Conservation (phyloP, 2,888 invertebrate genomes). For the Trachelus stipa region DNA sequence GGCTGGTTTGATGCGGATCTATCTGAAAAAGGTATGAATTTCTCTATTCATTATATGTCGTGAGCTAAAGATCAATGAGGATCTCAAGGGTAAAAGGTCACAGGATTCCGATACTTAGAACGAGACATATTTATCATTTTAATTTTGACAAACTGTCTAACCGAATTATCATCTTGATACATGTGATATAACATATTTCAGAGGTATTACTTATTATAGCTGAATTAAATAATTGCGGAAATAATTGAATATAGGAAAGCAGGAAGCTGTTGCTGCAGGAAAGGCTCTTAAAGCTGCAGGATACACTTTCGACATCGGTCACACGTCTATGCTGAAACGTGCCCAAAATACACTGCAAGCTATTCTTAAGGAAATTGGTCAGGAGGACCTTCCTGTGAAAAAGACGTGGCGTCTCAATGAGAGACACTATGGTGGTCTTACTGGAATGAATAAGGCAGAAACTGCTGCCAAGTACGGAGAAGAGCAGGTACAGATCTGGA, state of each 20-base stretch:
- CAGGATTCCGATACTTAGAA: not conserved
- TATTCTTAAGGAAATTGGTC: conserved; percentile 76
- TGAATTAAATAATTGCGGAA: not conserved
- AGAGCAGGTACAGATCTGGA: conserved; percentile 87
- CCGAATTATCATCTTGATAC: not conserved
- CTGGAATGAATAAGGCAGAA: conserved; percentile 86
- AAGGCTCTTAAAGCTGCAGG: conserved; percentile 78
- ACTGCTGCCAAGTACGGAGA: conserved; percentile 89
- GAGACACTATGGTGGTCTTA: conserved; percentile 88
- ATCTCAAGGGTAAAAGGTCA: conserved; percentile 58
- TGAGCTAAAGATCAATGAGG: not conserved
- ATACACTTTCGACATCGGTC: conserved; percentile 81
- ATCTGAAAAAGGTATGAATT: conserved; percentile 70
- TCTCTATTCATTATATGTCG: not conserved
- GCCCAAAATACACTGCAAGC: conserved; percentile 80
- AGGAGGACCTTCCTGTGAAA: conserved; percentile 75
- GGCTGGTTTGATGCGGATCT: conserved; percentile 75
- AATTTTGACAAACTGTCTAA: not conserved
- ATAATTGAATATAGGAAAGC: conserved; percentile 68
- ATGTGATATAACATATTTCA: not conserved
- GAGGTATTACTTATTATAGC: not conserved
- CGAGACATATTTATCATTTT: not conserved
- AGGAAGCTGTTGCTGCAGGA: conserved; percentile 79
- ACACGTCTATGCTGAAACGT: conserved; percentile 83
- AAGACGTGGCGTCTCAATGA: conserved; percentile 89